phyloP scores from a whole-genome alignment of 2,113 vertebrate genomes.

The Hemibagrus wyckioides region DNA sequence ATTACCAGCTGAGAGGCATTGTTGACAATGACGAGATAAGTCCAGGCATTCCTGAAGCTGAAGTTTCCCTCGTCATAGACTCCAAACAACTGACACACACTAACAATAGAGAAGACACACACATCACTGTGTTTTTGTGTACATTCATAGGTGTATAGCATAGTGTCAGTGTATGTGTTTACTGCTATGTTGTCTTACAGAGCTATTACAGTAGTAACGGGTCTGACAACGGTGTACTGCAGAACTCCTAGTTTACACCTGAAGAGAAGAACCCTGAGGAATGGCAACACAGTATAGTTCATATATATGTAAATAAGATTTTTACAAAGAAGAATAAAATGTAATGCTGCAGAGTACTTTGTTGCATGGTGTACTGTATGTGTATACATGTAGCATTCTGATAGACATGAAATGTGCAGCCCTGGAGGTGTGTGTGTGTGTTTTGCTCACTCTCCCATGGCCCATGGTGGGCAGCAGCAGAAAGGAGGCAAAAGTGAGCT shows the following conservation, averaged over 20 bases:
- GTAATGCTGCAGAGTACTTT: no score
- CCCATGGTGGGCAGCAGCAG: constrained; percentile 93
- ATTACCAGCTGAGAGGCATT: constrained; percentile 93
- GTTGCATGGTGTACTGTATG: no score
- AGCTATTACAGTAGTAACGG: constrained; percentile 91
- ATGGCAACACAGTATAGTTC: neutral
- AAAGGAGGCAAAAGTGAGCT: constrained; percentile 91
- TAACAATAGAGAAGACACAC: constrained; percentile 27
- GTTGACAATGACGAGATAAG: constrained; percentile 95
- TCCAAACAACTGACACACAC: constrained; percentile 87
- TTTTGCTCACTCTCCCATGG: constrained; percentile 95
- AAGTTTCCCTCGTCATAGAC: constrained; percentile 97
- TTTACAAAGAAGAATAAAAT: no score
- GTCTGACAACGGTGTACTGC: constrained; percentile 94
- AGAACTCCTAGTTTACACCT: constrained; percentile 95
- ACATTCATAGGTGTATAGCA: neutral
- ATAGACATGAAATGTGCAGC: neutral
- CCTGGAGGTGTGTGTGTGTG: neutral
- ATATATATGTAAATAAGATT: no score
- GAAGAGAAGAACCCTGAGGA: constrained; percentile 86
- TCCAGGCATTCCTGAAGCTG: constrained; percentile 93
- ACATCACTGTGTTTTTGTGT: neutral
- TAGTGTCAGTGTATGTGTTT: neutral
- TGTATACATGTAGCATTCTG: no score
- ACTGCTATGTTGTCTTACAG: constrained; percentile 79